Percentiles rank a stretch among this genome's conserved stretches.
These are phyloP conservation scores for Macaca mulatta DNA, from an alignment of 2,113 vertebrate species.

Conservation along the genomic window DNA sequence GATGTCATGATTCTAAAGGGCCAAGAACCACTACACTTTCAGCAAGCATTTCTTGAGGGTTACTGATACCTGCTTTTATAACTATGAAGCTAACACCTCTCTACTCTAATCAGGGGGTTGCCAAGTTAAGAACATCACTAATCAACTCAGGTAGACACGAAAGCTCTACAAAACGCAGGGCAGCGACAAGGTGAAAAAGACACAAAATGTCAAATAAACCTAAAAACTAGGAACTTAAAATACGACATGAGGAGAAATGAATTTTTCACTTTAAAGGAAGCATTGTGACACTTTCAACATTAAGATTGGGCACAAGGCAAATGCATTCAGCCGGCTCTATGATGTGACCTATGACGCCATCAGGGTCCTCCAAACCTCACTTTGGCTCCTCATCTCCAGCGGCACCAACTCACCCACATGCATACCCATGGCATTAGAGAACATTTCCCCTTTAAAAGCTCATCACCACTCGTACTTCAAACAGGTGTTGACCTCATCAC, in stretches of 20 bases:
- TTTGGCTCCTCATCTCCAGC: neutral
- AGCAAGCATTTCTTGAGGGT: neutral
- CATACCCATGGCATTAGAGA: neutral
- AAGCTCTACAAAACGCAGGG: accelerated
- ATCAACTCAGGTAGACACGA: neutral
- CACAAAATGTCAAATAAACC: neutral
- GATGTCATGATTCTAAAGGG: neutral
- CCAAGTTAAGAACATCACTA: neutral
- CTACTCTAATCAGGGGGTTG: neutral
- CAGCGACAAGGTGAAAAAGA: neutral
- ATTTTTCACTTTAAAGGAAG: neutral
- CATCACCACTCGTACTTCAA: neutral
- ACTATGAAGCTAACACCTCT: accelerated
- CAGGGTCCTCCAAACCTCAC: no score
- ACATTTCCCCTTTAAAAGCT: neutral
- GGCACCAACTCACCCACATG: no score
- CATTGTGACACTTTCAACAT: neutral
- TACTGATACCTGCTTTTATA: no score
- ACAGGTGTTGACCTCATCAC: neutral
- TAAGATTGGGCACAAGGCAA: neutral
- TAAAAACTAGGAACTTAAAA: neutral
- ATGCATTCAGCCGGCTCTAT: no score
- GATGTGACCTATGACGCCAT: accelerated
- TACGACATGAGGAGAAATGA: neutral
- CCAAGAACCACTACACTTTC: accelerated